Conservation (phyloP, 2,797 vertebrate genomes). For the Thalassophryne amazonica region DNA sequence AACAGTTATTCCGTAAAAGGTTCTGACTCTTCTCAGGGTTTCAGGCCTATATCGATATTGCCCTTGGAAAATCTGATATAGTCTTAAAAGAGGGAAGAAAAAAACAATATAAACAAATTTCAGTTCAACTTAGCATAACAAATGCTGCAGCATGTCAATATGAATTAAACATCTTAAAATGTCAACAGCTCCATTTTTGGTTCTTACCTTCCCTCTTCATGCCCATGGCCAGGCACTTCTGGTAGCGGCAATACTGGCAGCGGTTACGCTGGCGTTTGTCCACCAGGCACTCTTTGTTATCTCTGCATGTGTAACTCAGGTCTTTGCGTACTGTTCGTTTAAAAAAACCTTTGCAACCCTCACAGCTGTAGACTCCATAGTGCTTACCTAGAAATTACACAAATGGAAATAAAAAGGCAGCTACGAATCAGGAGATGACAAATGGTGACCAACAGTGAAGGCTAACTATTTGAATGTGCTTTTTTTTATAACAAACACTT, state of each 20-base stretch:
- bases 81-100: background rate
- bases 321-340: conserved; percentile 95
- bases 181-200: background rate
- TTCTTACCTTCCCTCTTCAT: conserved; percentile 96
- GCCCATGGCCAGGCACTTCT: conserved; percentile 97
- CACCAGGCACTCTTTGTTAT: conserved; percentile 94
- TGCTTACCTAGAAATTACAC: conserved; percentile 85
- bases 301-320: conserved; percentile 94
- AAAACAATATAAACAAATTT: background rate
- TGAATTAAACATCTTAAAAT: background rate
- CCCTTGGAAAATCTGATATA: background rate
- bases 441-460: background rate
- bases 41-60: conserved; percentile 13
- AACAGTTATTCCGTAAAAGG: conserved; percentile 1
- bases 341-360: conserved; percentile 97
- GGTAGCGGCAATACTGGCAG: conserved; percentile 93
- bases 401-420: background rate
- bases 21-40: background rate
- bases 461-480: too few relatives aligned
- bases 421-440: background rate
- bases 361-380: conserved; percentile 93
- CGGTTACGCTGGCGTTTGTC: conserved; percentile 97
- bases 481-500: too few relatives aligned
- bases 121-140: too few relatives aligned
- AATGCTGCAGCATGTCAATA: conserved; percentile 7